Conservation (phyloP, 2,113 vertebrate species). For the Scomber japonicus region DNA sequence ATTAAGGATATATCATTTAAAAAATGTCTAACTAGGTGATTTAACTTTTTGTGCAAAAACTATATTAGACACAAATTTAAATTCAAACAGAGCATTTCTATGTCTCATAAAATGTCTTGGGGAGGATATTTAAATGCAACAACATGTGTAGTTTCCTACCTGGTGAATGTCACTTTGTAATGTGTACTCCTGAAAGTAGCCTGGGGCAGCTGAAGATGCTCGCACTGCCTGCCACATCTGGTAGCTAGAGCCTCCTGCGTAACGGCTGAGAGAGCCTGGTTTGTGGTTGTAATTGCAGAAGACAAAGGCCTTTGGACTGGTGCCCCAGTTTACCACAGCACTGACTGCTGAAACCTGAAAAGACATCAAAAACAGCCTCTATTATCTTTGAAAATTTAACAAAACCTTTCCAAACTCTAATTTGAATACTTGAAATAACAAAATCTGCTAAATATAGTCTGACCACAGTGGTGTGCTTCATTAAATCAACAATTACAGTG, state of each 20-base stretch:
- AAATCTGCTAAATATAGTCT: not conserved
- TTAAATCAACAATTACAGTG: not conserved
- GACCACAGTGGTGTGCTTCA: not conserved
- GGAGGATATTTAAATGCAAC: not conserved
- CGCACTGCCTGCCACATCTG: conserved; percentile 85
- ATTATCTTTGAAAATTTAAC: not conserved
- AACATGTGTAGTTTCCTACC: conserved; percentile 55
- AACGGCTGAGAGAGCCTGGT: conserved; percentile 79
- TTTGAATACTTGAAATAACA: conserved; percentile 1
- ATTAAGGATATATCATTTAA: too few species aligned
- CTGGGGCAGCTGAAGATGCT: conserved; percentile 84
- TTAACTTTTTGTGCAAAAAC: too few species aligned
- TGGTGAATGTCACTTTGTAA: conserved; percentile 85
- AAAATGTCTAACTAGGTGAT: too few species aligned
- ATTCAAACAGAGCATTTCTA: too few species aligned
- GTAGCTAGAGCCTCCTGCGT: conserved; percentile 78
- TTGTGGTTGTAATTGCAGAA: conserved; percentile 86
- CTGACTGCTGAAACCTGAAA: conserved; percentile 84
- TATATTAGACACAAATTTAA: too few species aligned
- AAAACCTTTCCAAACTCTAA: not conserved
- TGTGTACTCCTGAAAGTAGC: conserved; percentile 84
- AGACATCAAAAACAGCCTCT: not conserved
- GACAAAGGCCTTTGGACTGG: conserved; percentile 83
- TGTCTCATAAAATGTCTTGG: not conserved
- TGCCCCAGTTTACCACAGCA: conserved; percentile 85